Percentiles rank a stretch among this genome's conserved stretches.
Evolutionary conservation across 2,797 vertebrate genomes (phyloP).

Genomic region (Lycodopsis pacificus): DNA sequence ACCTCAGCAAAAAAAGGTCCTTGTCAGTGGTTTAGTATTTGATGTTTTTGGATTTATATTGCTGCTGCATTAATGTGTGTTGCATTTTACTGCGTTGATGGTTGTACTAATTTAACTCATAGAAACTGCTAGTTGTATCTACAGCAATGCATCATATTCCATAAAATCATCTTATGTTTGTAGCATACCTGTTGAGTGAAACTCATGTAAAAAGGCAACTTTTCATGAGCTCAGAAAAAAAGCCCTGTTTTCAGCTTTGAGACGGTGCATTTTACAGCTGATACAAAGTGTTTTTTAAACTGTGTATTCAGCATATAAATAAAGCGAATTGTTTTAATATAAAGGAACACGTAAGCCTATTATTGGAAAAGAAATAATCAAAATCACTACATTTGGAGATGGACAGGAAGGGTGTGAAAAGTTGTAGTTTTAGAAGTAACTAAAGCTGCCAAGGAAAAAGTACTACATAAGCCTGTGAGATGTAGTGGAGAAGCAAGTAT

Average conservation of each 20-base stretch:
- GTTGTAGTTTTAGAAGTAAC: not conserved
- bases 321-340: not conserved
- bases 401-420: too few relatives aligned
- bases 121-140: not conserved
- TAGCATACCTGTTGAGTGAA: too few relatives aligned
- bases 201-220: not conserved
- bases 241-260: not conserved
- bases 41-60: not conserved
- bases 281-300: not conserved
- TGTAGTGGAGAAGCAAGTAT: not conserved
- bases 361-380: not conserved
- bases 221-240: not conserved
- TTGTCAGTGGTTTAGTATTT: too few relatives aligned
- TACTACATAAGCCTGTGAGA: not conserved
- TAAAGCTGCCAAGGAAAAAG: not conserved
- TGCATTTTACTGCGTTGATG: not conserved
- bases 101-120: not conserved
- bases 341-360: not conserved
- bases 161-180: not conserved
- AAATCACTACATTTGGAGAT: not conserved
- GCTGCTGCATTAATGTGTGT: too few relatives aligned
- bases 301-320: not conserved
- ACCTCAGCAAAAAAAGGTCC: not conserved
- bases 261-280: not conserved
- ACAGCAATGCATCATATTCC: not conserved